Conservation (phyloP, 2,113 vertebrate species). For the Melanostigma gelatinosum region DNA sequence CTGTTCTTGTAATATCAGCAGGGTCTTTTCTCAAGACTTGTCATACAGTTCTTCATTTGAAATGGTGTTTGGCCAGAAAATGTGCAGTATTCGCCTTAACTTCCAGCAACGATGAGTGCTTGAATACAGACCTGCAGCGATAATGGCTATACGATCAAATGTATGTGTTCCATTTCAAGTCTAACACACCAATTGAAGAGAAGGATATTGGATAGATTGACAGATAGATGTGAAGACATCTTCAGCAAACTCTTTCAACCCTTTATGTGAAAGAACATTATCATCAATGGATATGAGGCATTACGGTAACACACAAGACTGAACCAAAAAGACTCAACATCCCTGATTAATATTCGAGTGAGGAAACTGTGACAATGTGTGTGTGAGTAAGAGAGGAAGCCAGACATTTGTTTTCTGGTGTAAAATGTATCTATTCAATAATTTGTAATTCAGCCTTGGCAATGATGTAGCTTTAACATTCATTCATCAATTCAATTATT, state of each 20-base stretch:
- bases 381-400: background rate
- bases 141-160: background rate
- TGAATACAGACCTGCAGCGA: background rate
- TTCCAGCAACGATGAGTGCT: constrained; percentile 6
- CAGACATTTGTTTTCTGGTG: background rate
- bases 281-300: constrained; percentile 17
- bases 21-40: too few species aligned
- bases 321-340: constrained; percentile 27
- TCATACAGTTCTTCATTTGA: too few species aligned
- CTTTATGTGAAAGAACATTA: constrained; percentile 20
- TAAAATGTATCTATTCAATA: background rate
- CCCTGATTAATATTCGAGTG: constrained; percentile 18
- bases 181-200: background rate
- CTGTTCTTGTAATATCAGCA: too few species aligned
- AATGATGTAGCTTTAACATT: background rate
- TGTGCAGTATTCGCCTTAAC: too few species aligned
- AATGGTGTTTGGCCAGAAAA: too few species aligned
- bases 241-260: constrained; percentile 3
- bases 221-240: too few species aligned
- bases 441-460: background rate
- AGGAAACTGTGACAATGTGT: constrained; percentile 1
- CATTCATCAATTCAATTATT: background rate
- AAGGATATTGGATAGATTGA: background rate
- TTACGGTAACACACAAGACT: constrained; percentile 33
- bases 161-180: background rate